Evolutionary conservation across 1,140 invertebrate genomes (phyloP), one percentile per base, ranked within the genome.

Genomic region (Pseudomyrmex concolor): DNA sequence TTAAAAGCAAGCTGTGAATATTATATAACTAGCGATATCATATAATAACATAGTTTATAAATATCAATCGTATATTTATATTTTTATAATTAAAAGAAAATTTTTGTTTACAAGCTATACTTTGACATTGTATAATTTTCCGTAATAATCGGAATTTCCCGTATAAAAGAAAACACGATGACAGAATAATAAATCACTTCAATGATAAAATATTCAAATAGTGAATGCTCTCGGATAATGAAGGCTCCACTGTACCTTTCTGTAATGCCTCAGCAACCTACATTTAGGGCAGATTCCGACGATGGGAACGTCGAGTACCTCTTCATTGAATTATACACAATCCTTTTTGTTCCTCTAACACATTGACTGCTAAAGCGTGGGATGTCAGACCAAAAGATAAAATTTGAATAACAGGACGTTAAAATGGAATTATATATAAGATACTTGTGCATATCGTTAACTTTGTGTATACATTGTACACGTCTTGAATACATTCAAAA

Each of bases 131-230:
- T 25, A 34, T 0, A 34, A 71, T 59, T 34, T 71, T 50, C 19
- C n/a, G 7, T 45, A 71, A 25, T 43, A 60, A 80, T 57, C 12
- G 13, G 15, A 59, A 48, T 48, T 71, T 1, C n/a, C 43, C 67
- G 55, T 55, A 19, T 54, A 70, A 70, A 34, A 2, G 8, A 50
- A 57, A 2, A 10, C 48, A 68, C 10, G 0, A 8, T 68, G 15
- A 43, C 45, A 50, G 66, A 62, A 80, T 80, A 48, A 25, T 80
- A 50, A 59, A 80, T 70, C 45, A 34, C n/a, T 80, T 15, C 7
- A 70, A 80, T 55, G n/a, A 71, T 80, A 80, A 80, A 80, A 78
- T 9, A 70, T 78, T 78, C 64, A 78, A 68, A 48, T 48, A 67
- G 50, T 9, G 50, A 77, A 55, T 22, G n/a, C 17, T 67, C 19